Evolutionary conservation across 2,797 vertebrate species (phyloP).

Genomic region (Otolemur crassicaudatus): DNA sequence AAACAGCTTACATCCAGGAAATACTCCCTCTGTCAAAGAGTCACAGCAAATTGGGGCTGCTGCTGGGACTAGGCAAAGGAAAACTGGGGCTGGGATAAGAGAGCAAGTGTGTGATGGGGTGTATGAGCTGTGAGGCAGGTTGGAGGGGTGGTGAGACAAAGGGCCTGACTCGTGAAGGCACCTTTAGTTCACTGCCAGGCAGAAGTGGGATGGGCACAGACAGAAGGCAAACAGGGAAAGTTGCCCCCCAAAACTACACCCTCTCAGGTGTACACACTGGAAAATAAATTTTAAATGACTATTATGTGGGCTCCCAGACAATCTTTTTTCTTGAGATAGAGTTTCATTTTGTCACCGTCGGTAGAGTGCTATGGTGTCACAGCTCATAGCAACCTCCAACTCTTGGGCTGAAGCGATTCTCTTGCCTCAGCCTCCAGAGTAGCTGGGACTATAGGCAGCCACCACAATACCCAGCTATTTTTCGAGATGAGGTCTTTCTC

Average conservation of each 20-base stretch:
- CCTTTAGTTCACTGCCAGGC: background rate
- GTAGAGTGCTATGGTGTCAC: too few relatives aligned
- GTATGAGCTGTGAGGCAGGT: rapidly evolving
- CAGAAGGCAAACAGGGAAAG: background rate
- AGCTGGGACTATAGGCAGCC: too few relatives aligned
- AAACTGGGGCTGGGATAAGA: background rate
- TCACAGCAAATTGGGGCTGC: background rate
- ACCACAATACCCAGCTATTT: too few relatives aligned
- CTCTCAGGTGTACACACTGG: background rate
- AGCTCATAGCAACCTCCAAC: too few relatives aligned
- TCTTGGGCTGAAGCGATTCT: too few relatives aligned
- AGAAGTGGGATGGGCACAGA: background rate
- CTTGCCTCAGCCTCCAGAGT: too few relatives aligned
- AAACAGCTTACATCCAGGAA: slow-evolving; percentile 66
- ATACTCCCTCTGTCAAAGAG: background rate
- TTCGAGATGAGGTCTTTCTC: too few relatives aligned
- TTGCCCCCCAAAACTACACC: background rate
- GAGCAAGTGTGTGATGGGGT: background rate
- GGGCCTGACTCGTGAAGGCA: background rate
- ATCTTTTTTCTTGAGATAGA: too few relatives aligned
- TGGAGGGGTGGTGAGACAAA: background rate
- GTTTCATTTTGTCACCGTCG: too few relatives aligned
- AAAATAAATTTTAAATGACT: background rate
- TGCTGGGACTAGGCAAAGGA: background rate
- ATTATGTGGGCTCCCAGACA: too few relatives aligned